Base-by-base conservation (phyloP, 2,797 vertebrate species). In the Sebastolobus altivelis region DNA sequence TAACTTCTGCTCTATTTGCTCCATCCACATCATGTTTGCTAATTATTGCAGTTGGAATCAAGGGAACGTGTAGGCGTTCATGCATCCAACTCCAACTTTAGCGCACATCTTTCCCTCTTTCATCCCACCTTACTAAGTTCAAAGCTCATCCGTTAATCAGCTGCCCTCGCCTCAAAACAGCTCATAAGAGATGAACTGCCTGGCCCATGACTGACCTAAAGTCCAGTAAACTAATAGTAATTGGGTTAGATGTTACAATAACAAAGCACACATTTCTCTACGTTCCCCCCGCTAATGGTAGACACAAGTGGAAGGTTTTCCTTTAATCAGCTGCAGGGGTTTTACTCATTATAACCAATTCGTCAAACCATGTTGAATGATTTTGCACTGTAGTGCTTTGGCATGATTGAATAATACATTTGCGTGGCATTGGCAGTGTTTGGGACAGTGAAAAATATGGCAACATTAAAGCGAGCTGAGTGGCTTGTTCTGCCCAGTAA, bases 401-500 rank as follows among this genome's bases (percentile, higher is more conserved):
- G 61, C n/a, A 35, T 69, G 68, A 71, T 31, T 81, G 73, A 83
- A 58, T 52, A 81, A 72, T 16, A 38, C 12, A 22, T 27, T 75
- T 6, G 25, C 1, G 5, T 77, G 55, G 68, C 78, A 60, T 62
- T 78, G 67, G 75, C 61, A 59, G 52, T 12, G 31, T 33, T 73
- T 60, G 38, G 74, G 52, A 79, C 71, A 46, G 37, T 75, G 66
- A 88, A 81, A 68, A 73, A 81, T 81, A 87, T 75, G 52, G 52
- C 56, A 62, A 61, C 68, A 77, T 84, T 82, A 86, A 84, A 85
- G 29, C 20, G 11, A 79, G 60, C 63, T 40, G 73, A 83, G 67
- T 80, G 55, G 33, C 62, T 86, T 65, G 63, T 75, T 79, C 69
- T 77, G 33, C 65, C 52, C 62, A 37, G 54, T 62, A 80, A 78